Evolutionary conservation across 2,113 vertebrate genomes (phyloP).

Genomic region (Orycteropus afer): DNA sequence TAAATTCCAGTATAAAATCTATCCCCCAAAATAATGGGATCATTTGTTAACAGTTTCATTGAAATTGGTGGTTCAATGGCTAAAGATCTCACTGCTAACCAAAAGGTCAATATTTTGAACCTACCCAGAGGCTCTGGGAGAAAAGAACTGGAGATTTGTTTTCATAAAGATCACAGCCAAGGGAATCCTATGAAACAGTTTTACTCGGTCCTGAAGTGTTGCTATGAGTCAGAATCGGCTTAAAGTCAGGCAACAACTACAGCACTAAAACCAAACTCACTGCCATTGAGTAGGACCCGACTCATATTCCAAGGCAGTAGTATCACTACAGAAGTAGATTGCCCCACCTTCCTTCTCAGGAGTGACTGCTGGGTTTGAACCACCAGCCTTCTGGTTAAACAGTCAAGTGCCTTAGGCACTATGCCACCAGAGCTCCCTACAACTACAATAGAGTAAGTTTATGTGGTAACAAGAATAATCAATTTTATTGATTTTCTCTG

Average conservation of each 20-base stretch:
- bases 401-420: too few species aligned
- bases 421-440: too few species aligned
- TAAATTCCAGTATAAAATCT: too few species aligned
- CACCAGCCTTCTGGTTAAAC: too few species aligned
- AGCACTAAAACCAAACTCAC: too few species aligned
- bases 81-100: background rate
- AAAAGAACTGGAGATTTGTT: background rate
- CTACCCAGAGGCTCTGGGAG: background rate
- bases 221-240: background rate
- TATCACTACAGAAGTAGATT: too few species aligned
- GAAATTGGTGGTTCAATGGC: background rate
- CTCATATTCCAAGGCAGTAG: too few species aligned
- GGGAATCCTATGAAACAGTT: background rate
- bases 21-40: background rate
- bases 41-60: constrained; percentile 45
- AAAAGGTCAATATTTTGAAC: background rate
- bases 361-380: too few species aligned
- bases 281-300: too few species aligned
- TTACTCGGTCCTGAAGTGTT: background rate
- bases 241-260: background rate
- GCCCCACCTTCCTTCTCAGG: too few species aligned
- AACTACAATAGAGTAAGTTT: background rate
- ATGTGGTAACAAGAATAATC: background rate
- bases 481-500: background rate
- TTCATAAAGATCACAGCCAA: background rate